Conservation (phyloP, 1,140 invertebrate species). For the Scaptomyza montana region DNA sequence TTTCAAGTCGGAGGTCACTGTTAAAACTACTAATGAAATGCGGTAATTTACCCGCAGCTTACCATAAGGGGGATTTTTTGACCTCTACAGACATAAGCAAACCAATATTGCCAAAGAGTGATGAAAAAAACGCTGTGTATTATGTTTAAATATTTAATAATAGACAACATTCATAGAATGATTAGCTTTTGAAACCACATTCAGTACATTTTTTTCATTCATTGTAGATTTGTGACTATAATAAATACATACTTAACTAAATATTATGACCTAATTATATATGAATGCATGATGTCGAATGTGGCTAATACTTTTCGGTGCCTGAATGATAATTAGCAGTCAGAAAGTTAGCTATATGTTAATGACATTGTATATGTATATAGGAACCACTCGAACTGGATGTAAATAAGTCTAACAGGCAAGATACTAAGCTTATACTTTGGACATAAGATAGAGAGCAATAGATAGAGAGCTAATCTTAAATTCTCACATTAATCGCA, state of each 20-base stretch:
- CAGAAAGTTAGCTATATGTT: no score
- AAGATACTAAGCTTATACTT: conserved; percentile 38
- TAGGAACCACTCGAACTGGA: conserved; percentile 46
- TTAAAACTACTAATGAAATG: neutral
- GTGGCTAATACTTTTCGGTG: conserved; percentile 38
- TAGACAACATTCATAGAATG: conserved; percentile 50
- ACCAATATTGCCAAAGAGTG: neutral
- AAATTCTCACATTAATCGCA: conserved; percentile 77
- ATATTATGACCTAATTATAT: conserved; percentile 22
- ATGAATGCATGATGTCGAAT: conserved; percentile 2
- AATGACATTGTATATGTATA: conserved; percentile 29
- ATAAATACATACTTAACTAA: neutral
- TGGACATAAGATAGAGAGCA: conserved; percentile 13
- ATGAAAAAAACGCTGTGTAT: neutral
- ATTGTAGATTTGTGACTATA: conserved; percentile 21
- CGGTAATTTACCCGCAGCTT: conserved; percentile 4
- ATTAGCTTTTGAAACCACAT: conserved; percentile 6
- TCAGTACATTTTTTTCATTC: conserved; percentile 18
- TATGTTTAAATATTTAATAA: conserved; percentile 13
- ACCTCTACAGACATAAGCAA: neutral
- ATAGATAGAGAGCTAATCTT: neutral
- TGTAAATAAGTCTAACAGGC: conserved; percentile 8
- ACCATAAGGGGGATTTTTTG: conserved; percentile 11
- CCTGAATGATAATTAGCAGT: conserved; percentile 31
- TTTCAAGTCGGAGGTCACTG: neutral